Percentiles rank a stretch among this genome's conserved stretches.
These are phyloP conservation scores for Lytechinus variegatus DNA, from an alignment of 35 echinoderm and acorn worm species.

Conservation along the genomic window DNA sequence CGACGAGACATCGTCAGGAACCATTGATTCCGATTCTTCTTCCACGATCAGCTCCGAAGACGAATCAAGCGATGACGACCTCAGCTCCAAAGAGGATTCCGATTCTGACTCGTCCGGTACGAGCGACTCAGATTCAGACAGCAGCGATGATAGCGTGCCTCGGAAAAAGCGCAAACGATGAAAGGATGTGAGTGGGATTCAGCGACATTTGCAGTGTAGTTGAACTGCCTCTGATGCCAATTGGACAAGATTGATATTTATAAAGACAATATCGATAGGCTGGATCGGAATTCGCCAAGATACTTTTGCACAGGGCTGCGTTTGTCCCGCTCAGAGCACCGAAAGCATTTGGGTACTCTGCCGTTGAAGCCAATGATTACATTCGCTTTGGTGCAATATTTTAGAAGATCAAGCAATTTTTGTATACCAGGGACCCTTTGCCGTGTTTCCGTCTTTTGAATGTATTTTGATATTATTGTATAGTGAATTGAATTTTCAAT, in stretches of 20 bases:
- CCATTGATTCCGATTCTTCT: constrained; percentile 50
- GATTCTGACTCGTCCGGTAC: constrained; percentile 30
- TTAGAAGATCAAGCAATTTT: not conserved
- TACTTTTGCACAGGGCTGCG: not conserved
- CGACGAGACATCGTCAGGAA: constrained; percentile 40
- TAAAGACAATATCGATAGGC: not conserved
- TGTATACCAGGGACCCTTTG: not conserved
- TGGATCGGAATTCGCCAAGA: not conserved
- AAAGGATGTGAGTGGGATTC: not conserved
- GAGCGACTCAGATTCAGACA: constrained; percentile 38
- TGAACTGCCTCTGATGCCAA: not conserved
- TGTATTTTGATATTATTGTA: not conserved
- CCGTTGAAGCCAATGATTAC: not conserved
- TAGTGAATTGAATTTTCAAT: not conserved
- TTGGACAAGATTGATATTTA: not conserved
- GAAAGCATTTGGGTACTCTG: not conserved
- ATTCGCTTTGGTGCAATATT: not conserved
- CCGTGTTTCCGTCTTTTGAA: not conserved
- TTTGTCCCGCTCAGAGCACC: not conserved
- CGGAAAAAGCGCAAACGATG: constrained; percentile 61
- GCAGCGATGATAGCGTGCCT: constrained; percentile 46
- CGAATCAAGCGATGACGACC: constrained; percentile 19
- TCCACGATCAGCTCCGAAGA: constrained; percentile 35
- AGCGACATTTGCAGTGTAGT: not conserved
- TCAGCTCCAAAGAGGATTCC: constrained; percentile 24